phyloP scores from a whole-genome alignment of 1,140 invertebrate species.

The Nasonia vitripennis region DNA sequence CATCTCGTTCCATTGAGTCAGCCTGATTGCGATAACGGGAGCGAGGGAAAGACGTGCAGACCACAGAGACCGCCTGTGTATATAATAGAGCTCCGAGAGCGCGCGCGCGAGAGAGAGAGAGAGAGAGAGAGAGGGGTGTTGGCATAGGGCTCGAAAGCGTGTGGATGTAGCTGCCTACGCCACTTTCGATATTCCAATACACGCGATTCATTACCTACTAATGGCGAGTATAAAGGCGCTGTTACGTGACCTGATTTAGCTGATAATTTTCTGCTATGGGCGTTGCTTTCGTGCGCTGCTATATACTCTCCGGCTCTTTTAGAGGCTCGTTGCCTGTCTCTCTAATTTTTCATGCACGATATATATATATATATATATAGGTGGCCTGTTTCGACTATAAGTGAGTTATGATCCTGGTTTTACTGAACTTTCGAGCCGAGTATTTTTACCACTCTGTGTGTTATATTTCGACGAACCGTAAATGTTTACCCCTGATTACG shows the following conservation, averaged over 20 bases:
- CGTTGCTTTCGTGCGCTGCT: background rate
- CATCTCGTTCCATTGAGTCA: background rate
- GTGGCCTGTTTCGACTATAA: too few relatives aligned
- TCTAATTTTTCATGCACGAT: background rate
- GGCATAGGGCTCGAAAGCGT: background rate
- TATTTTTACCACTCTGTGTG: too few relatives aligned
- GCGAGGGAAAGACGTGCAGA: background rate
- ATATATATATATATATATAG: too few relatives aligned
- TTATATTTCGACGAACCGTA: too few relatives aligned
- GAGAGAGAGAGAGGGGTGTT: background rate
- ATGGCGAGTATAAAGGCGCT: background rate
- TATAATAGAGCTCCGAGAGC: background rate
- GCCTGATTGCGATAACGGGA: conserved; percentile 21
- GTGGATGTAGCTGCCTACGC: background rate
- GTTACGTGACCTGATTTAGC: conserved; percentile 2
- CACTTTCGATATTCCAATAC: conserved; percentile 9
- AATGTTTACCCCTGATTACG: too few relatives aligned
- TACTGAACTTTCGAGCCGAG: too few relatives aligned
- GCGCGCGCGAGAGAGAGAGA: too few relatives aligned
- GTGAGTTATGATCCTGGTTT: background rate
- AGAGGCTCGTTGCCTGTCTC: too few relatives aligned
- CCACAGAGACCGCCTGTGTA: background rate
- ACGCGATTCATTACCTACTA: conserved; percentile 6
- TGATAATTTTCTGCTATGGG: background rate
- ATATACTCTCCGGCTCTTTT: background rate